Percentiles rank a stretch among this genome's conserved stretches.
phyloP scores from a whole-genome alignment of 2,113 vertebrate species.

The Coturnix japonica region DNA sequence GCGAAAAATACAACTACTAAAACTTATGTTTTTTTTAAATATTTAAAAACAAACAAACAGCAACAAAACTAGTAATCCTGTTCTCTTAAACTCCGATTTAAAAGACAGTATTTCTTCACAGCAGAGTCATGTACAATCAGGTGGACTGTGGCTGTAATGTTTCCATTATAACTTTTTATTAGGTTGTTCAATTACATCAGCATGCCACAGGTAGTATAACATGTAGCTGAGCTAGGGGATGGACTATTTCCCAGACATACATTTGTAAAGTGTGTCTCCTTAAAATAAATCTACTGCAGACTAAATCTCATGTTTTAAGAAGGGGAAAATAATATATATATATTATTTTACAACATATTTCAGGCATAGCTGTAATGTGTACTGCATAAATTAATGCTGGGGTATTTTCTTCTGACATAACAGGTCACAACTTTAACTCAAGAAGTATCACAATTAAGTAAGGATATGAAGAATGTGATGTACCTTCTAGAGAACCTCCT shows the following conservation, averaged over 20 bases:
- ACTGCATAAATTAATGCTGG: not conserved
- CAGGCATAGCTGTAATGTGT: not conserved
- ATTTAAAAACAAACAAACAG: not conserved
- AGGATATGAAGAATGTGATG: conserved; percentile 81
- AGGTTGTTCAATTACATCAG: not conserved
- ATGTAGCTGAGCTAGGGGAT: not conserved
- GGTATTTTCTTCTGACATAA: not conserved
- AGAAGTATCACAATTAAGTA: conserved; percentile 84
- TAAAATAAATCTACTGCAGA: not conserved
- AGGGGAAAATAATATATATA: not conserved
- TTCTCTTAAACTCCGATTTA: not conserved
- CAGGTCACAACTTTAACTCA: conserved; percentile 81
- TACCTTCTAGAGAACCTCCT: conserved; percentile 79
- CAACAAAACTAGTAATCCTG: too few relatives aligned
- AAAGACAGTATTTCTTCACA: not conserved
- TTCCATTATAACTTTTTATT: not conserved
- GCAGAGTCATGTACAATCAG: not conserved
- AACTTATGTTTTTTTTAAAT: not conserved
- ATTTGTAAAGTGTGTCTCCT: not conserved
- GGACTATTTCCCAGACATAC: not conserved
- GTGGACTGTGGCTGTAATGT: not conserved
- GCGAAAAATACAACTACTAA: not conserved
- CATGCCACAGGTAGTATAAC: not conserved
- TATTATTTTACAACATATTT: not conserved
- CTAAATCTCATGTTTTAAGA: not conserved